Percentiles rank a stretch among this genome's conserved stretches.
Conservation (phyloP, 2,888 invertebrate genomes). For the Autographa pulchrina region DNA sequence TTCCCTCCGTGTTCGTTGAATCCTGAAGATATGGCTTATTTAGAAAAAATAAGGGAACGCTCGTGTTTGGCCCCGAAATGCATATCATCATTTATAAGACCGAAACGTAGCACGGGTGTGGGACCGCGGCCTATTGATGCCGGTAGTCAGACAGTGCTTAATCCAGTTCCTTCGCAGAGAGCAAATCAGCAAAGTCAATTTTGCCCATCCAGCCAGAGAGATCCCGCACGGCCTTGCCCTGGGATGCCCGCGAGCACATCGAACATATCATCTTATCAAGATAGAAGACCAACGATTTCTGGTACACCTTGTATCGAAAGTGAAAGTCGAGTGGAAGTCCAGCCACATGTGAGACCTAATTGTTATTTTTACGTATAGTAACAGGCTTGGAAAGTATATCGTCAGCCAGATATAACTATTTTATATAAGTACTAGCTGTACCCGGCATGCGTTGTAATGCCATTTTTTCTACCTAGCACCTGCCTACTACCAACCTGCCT, state of each 20-base stretch:
- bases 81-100: constrained; percentile 12
- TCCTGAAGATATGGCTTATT: constrained; percentile 64
- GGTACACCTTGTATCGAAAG: constrained; percentile 6
- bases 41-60: constrained; percentile 67
- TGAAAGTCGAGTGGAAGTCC: constrained; percentile 21
- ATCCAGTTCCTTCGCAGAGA: constrained; percentile 3
- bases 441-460: no score
- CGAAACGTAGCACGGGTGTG: constrained; percentile 51
- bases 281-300: constrained; percentile 19
- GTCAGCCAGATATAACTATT: no score
- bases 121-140: constrained; percentile 57
- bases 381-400: neutral
- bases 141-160: constrained; percentile 64
- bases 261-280: neutral
- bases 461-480: no score
- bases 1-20: constrained; percentile 64
- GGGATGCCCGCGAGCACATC: neutral
- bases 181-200: neutral
- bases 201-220: constrained; percentile 9
- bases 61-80: constrained; percentile 43
- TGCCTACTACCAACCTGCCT: no score
- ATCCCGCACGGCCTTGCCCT: constrained; percentile 5
- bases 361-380: neutral
- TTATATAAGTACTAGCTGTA: no score
- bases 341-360: constrained; percentile 32